Conservation (phyloP, 35 echinoderm and acorn worm species). For the Ophiothrix spiculata region DNA sequence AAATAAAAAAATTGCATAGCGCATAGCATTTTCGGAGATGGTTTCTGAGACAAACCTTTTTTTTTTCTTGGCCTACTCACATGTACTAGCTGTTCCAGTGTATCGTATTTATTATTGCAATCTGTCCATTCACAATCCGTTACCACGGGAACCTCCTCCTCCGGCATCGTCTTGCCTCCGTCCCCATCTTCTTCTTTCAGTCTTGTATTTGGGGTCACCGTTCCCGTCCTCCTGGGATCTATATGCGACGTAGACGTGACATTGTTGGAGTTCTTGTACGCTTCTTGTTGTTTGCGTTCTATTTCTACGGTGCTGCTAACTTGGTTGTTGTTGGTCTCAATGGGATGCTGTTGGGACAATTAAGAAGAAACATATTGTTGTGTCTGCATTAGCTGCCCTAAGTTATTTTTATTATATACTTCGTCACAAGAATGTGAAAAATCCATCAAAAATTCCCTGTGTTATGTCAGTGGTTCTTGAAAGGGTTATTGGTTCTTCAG, state of each 20-base stretch:
- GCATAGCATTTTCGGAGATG: too few species aligned
- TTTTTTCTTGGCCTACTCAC: conserved; percentile 39
- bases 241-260: conserved; percentile 81
- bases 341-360: background rate
- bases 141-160: conserved; percentile 78
- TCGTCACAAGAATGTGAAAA: too few species aligned
- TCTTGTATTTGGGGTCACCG: background rate
- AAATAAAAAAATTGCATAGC: too few species aligned
- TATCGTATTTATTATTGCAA: conserved; percentile 70
- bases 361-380: background rate
- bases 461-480: conserved; percentile 29
- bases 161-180: conserved; percentile 43
- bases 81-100: conserved; percentile 93
- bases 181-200: background rate
- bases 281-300: conserved; percentile 16
- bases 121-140: conserved; percentile 93
- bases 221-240: conserved; percentile 5
- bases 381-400: too few species aligned
- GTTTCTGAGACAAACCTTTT: too few species aligned
- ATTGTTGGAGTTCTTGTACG: conserved; percentile 20
- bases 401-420: too few species aligned
- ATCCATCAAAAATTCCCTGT: too few species aligned
- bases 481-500: conserved; percentile 86
- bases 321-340: conserved; percentile 71
- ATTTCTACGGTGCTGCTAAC: conserved; percentile 82